Evolutionary conservation across 2,888 invertebrate species (phyloP).

Genomic region (Aplocera efformata): DNA sequence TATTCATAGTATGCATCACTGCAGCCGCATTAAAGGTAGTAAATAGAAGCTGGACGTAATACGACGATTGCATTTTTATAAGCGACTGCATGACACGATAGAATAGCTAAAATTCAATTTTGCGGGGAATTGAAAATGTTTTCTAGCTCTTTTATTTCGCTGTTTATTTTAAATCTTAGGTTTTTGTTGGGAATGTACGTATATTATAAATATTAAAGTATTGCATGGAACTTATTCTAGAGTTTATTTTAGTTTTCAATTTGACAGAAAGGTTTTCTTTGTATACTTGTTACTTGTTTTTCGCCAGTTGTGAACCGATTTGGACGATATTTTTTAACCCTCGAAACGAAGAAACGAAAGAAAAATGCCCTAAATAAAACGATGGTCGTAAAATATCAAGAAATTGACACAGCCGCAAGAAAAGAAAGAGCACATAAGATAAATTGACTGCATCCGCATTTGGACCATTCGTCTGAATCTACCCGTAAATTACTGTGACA

Average conservation of each 20-base stretch:
- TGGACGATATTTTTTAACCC: no score
- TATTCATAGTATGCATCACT: conserved; percentile 65
- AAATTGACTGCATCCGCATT: conserved; percentile 58
- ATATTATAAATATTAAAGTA: neutral
- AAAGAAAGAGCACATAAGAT: conserved; percentile 31
- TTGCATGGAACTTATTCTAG: no score
- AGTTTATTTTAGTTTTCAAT: no score
- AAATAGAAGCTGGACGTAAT: conserved; percentile 56
- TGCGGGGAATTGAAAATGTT: conserved; percentile 1
- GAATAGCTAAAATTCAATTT: conserved; percentile 22
- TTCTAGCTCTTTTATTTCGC: no score
- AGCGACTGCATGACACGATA: conserved; percentile 44
- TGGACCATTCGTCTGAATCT: conserved; percentile 47
- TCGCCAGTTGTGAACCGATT: no score
- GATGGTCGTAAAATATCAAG: conserved; percentile 10
- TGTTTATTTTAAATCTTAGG: no score
- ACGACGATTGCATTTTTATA: conserved; percentile 71
- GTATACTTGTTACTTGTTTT: no score
- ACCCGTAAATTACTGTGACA: conserved; percentile 43
- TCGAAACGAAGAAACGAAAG: no score
- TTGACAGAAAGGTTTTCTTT: no score
- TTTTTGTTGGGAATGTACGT: neutral
- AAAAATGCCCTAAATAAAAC: no score
- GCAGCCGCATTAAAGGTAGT: conserved; percentile 54
- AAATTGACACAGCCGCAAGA: conserved; percentile 24